Conservation (phyloP, 1,140 invertebrate genomes). For the Nasonia longicornis region DNA sequence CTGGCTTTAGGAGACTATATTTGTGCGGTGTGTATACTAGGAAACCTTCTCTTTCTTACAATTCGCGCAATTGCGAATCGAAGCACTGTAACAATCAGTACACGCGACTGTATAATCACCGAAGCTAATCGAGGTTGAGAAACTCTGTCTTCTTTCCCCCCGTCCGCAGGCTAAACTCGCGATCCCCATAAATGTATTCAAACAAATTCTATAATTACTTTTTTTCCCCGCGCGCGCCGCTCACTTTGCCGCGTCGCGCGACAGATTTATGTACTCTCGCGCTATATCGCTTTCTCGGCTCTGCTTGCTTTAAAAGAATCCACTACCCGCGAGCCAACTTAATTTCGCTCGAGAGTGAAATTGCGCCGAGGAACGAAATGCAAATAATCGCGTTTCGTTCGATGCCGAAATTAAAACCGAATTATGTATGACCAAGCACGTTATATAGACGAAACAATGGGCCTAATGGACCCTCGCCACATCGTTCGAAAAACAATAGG, state of each 20-base stretch:
- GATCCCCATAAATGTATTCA: conserved; percentile 64
- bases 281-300: background rate
- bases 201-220: conserved; percentile 68
- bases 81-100: too few species aligned
- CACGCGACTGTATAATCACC: too few species aligned
- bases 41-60: background rate
- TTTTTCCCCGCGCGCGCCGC: conserved; percentile 43
- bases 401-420: too few species aligned
- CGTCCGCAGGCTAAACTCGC: conserved; percentile 52
- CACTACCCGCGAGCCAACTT: too few species aligned
- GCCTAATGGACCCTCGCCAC: too few species aligned
- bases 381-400: too few species aligned
- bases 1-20: background rate
- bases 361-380: too few species aligned
- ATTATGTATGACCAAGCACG: too few species aligned
- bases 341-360: too few species aligned
- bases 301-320: background rate
- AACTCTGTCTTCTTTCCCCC: conserved; percentile 50
- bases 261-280: conserved; percentile 40
- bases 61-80: background rate
- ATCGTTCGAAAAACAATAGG: too few species aligned
- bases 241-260: background rate
- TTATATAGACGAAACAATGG: too few species aligned
- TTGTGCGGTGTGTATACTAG: background rate
- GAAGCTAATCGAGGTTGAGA: conserved; percentile 48